These are phyloP conservation scores for Equus przewalskii DNA, from an alignment of 2,113 vertebrate genomes.

Conservation along the genomic window DNA sequence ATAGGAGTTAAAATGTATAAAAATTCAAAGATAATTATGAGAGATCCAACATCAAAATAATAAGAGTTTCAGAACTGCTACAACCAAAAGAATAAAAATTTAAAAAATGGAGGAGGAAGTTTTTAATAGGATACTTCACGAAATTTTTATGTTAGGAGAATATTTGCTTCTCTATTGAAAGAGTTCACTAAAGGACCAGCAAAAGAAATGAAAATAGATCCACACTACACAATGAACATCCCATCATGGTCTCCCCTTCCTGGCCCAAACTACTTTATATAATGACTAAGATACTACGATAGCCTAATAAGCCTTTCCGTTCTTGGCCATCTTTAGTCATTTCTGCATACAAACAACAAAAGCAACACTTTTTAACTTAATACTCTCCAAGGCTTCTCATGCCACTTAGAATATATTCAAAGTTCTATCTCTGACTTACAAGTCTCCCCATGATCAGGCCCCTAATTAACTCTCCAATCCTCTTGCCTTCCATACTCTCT, in stretches of 20 bases:
- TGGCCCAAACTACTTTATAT: neutral
- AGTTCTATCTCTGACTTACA: neutral
- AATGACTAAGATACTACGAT: neutral
- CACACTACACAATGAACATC: neutral
- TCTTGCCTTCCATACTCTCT: neutral
- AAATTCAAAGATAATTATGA: neutral
- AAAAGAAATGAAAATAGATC: neutral
- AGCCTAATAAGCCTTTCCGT: neutral
- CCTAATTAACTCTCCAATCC: neutral
- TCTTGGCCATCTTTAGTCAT: neutral
- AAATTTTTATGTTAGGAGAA: neutral
- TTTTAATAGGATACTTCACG: neutral
- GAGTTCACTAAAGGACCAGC: neutral
- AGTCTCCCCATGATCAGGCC: neutral
- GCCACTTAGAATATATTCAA: neutral
- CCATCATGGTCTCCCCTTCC: neutral
- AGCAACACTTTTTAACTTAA: neutral
- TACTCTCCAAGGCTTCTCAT: neutral
- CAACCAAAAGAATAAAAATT: neutral
- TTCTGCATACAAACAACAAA: neutral
- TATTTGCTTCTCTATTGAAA: neutral
- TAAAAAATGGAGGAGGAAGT: neutral
- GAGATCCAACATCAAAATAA: neutral
- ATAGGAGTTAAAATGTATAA: neutral
- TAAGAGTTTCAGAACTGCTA: neutral